Evolutionary conservation across 2,113 vertebrate species (phyloP), one percentile per base, ranked within the genome.

Genomic region (Furnarius figulus): DNA sequence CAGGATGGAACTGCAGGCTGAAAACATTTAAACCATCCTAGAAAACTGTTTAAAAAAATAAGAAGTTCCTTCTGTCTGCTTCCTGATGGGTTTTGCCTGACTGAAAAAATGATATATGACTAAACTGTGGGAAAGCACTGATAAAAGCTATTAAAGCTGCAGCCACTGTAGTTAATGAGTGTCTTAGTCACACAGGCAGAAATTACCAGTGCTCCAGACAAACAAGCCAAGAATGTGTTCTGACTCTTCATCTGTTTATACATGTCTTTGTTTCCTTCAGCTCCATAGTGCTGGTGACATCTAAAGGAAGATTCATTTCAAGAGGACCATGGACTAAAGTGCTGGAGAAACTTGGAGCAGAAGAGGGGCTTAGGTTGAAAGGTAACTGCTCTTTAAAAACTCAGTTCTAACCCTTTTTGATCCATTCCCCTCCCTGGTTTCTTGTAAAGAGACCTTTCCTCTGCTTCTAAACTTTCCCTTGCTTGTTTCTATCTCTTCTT

Each of bases 301-400:
- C 99, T 5, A 99, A 99, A 95, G 99, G 99, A 71, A 98, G 97
- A 59, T 97, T 98, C 20, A 42, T 98, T 79, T 97, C 98, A 59
- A 98, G 97, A 97, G 99, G 99, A 89, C 97, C 97, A 1, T 99
- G 99, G 99, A 99, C 98, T 40, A 99, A 98, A 97, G 97, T 98
- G 33, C 96, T 99, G 90, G 98, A 98, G 63, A 98, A 93, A 82
- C 98, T 99, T 33, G 99, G 99, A 49, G 98, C 96, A 52, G 97
- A 98, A 68, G 97, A 96, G 17, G 97, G 84, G 9, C 87, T 99
- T 89, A 98, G 97, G 78, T 74, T 99, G 85, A 99, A 98, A 99
- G 99, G 99, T 99, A 97, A 95, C 27, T 8, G 15, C 19, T 44
- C 28, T 79, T 82, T 11, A 18, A 78, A 84, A 88, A 8, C 1